phyloP scores from a whole-genome alignment of 2,113 vertebrate species.

The Toxotes chatareus region DNA sequence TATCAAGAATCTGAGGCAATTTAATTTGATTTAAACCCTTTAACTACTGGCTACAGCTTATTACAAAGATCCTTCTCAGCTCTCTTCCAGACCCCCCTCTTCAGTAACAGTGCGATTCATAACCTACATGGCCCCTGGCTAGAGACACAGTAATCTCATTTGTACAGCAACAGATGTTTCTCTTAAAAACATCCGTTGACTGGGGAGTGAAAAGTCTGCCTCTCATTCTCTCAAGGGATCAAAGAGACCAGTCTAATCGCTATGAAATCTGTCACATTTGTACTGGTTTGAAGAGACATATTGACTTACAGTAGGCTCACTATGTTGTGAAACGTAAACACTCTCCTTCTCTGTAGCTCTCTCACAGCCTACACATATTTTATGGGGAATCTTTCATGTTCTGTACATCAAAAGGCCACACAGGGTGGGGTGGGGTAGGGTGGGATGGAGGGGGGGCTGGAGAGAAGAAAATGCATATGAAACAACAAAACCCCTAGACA shows the following conservation, averaged over 20 bases:
- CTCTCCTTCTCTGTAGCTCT: conserved; percentile 25
- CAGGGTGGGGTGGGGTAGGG: not conserved
- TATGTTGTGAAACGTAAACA: conserved; percentile 54
- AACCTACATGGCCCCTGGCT: conserved; percentile 71
- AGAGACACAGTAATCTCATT: conserved; percentile 80
- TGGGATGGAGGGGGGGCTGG: not conserved
- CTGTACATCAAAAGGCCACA: conserved; percentile 64
- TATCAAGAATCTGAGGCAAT: conserved; percentile 49
- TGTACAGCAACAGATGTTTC: conserved; percentile 82
- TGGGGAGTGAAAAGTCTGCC: conserved; percentile 70
- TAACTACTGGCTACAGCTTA: conserved; percentile 66
- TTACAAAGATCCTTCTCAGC: conserved; percentile 73
- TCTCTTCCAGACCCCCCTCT: conserved; percentile 43
- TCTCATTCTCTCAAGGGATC: conserved; percentile 72
- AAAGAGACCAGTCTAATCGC: conserved; percentile 72
- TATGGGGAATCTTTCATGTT: conserved; percentile 66
- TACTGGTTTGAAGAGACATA: conserved; percentile 66
- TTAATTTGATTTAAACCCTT: conserved; percentile 63
- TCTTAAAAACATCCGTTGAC: conserved; percentile 81
- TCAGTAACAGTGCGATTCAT: conserved; percentile 74
- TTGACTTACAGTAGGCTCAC: conserved; percentile 65
- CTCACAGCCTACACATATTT: conserved; percentile 47
- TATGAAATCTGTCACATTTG: conserved; percentile 73
- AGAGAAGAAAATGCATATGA: conserved; percentile 71
- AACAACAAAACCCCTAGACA: conserved; percentile 73